Percentiles rank a stretch among this genome's conserved stretches.
phyloP scores from a whole-genome alignment of 2,888 invertebrate genomes.

The Ectemnius cavifrons region DNA sequence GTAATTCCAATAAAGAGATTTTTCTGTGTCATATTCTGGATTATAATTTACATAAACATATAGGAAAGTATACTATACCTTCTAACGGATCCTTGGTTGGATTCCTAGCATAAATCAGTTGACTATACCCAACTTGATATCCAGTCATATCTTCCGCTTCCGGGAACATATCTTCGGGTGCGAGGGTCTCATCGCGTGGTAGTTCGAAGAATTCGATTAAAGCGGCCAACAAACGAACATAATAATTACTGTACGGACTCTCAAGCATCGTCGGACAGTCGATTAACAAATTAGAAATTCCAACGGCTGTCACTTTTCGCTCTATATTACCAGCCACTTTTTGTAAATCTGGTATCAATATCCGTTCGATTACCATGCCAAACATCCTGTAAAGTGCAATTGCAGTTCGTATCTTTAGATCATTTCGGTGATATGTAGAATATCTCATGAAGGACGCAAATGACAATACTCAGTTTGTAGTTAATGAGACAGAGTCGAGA shows the following conservation, averaged over 20 bases:
- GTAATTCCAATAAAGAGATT: too few relatives aligned
- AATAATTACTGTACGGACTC: conserved; percentile 81
- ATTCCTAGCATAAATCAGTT: conserved; percentile 91
- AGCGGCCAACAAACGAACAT: conserved; percentile 69
- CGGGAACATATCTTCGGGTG: conserved; percentile 90
- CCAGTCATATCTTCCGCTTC: conserved; percentile 92
- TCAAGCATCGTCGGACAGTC: conserved; percentile 85
- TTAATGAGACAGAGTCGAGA: background rate
- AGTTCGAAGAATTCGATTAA: conserved; percentile 93
- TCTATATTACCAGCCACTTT: conserved; percentile 91
- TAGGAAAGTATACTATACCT: conserved; percentile 75
- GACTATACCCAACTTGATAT: conserved; percentile 93
- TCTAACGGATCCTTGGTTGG: conserved; percentile 86
- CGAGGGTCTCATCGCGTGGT: conserved; percentile 88
- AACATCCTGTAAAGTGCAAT: conserved; percentile 86
- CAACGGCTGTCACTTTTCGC: conserved; percentile 94
- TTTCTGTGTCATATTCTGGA: too few relatives aligned
- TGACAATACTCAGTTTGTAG: too few relatives aligned
- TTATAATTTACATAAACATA: too few relatives aligned
- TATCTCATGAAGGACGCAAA: too few relatives aligned
- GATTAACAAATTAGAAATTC: conserved; percentile 90
- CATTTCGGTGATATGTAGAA: background rate
- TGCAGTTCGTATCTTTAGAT: too few relatives aligned
- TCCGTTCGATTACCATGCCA: conserved; percentile 95
- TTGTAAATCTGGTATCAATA: conserved; percentile 91